Conservation (phyloP, 2,888 invertebrate species). For the Metalampra italica region DNA sequence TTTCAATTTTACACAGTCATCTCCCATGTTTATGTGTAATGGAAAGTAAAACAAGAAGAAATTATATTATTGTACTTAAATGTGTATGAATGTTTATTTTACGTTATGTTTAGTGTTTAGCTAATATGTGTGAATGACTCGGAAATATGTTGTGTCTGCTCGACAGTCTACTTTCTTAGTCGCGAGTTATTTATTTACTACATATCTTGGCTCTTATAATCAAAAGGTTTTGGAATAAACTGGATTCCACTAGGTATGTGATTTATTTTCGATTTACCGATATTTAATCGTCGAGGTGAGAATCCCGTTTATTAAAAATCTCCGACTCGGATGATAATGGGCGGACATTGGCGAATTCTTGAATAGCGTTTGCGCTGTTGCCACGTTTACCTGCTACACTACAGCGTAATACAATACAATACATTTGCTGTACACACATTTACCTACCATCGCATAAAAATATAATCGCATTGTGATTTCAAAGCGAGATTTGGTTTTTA, state of each 20-base stretch:
- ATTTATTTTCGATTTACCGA: too few relatives aligned
- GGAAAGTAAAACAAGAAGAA: too few relatives aligned
- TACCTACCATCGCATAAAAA: neutral
- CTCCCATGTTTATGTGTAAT: too few relatives aligned
- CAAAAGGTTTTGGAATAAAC: too few relatives aligned
- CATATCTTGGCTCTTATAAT: too few relatives aligned
- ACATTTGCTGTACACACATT: neutral
- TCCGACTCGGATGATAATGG: constrained; percentile 4
- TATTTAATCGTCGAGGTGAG: too few relatives aligned
- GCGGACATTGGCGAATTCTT: constrained; percentile 7
- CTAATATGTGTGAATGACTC: neutral
- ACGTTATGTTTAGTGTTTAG: neutral
- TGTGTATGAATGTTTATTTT: too few relatives aligned
- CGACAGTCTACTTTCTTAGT: neutral
- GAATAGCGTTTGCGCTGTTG: constrained; percentile 28
- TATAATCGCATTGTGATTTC: neutral
- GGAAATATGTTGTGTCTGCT: neutral
- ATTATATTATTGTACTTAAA: too few relatives aligned
- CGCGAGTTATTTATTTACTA: constrained; percentile 3
- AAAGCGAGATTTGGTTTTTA: neutral
- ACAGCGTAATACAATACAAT: constrained; percentile 25
- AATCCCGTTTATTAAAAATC: too few relatives aligned
- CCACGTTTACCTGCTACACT: constrained; percentile 40
- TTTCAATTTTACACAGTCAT: too few relatives aligned
- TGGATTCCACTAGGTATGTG: too few relatives aligned